Base-by-base conservation (phyloP, 1,140 invertebrate species). In the Hypothenemus hampei region DNA sequence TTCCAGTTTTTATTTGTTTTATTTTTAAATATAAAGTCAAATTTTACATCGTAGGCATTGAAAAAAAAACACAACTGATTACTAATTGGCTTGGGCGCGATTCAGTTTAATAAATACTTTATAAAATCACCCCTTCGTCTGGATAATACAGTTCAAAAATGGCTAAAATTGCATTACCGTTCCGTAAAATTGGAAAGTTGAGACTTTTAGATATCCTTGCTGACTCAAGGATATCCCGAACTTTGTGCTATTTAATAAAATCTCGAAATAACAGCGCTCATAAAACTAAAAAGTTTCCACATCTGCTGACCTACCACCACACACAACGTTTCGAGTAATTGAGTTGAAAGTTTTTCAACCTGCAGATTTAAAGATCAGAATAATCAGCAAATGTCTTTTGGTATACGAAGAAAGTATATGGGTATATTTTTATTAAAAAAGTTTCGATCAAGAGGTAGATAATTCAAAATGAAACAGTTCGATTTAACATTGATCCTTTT, bases 211-310 rank as follows among this genome's bases (percentile, higher is more conserved):
- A 37, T 15, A 8, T 3, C 15, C 35, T 29, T 37, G 35, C 35
- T 16, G 35, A 37, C n/a, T 37, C 35, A 37, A 37, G 35, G 18
- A 37, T 37, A 15, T 11, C 7, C 18, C 7, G 35, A 7, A 37
- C 16, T 37, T 37, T 37, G n/a, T 8, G 26, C 8, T 7, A 16
- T 37, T 37, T 37, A 37, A 37, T 37, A 37, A 37, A 37, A 37
- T 37, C 35, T 16, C 11, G 35, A 16, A 37, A 37, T 37, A 37
- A 37, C 35, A 37, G 35, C 16, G n/a, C n/a, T 16, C 35, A 37
- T 37, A 37, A 37, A 37, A 37, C 18, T 37, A 37, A 15, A 37
- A 37, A 37, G n/a, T 37, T 37, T 37, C 35, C n/a, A 37, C 35
- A 37, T 37, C 35, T 37, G 35, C 35, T 37, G 35, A 37, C 35